Percentiles rank a stretch among this genome's conserved stretches.
These are phyloP conservation scores for Paradoxurus hermaphroditus DNA, from an alignment of 2,113 vertebrate species.

Conservation along the genomic window DNA sequence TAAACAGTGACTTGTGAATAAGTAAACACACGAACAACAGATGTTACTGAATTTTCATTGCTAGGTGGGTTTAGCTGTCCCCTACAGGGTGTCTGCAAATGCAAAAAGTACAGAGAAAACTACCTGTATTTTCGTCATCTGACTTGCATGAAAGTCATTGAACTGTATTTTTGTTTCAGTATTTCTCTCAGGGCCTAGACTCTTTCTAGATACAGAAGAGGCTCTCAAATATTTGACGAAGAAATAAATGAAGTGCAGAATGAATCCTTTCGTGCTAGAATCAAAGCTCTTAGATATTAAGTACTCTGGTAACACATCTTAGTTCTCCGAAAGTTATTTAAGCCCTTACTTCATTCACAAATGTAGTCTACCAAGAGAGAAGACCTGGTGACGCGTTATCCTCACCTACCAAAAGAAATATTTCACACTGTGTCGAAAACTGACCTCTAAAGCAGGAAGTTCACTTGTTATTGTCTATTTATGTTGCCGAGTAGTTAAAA, in stretches of 20 bases:
- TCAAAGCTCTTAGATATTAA: background rate
- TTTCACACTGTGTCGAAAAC: background rate
- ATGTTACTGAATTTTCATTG: slow-evolving; percentile 41
- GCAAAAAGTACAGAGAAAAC: slow-evolving; percentile 41
- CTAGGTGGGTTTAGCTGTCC: background rate
- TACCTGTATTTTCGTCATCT: background rate
- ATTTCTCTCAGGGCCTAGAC: background rate
- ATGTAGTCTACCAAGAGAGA: background rate
- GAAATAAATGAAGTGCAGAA: background rate
- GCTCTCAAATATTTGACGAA: background rate
- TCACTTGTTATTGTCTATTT: background rate
- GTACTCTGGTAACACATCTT: background rate
- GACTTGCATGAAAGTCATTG: background rate
- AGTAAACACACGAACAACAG: slow-evolving; percentile 45
- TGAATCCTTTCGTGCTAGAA: background rate
- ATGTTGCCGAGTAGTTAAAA: background rate
- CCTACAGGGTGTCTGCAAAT: background rate
- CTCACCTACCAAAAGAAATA: background rate
- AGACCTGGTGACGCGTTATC: background rate
- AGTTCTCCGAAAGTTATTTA: background rate
- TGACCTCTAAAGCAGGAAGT: background rate
- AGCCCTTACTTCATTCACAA: background rate
- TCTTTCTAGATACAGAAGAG: background rate
- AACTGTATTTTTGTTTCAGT: background rate
- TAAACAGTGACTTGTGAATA: slow-evolving; percentile 64